Base-by-base conservation (phyloP, 2,797 vertebrate species). In the Cheirogaleus major region DNA sequence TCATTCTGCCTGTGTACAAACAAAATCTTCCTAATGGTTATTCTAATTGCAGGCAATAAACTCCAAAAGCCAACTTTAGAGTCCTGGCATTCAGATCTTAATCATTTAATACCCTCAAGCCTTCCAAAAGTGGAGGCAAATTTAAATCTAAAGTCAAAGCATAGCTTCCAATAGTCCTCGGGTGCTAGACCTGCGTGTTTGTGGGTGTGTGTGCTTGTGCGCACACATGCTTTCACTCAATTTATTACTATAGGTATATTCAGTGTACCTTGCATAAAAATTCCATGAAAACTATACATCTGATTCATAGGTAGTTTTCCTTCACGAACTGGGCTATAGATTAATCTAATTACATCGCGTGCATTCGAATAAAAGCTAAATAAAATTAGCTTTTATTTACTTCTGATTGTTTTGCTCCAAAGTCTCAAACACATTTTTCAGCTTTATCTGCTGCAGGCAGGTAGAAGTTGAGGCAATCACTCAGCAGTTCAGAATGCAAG, bases 321-420 rank as follows among this genome's bases (percentile, higher is more conserved):
- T 88, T 97, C 83, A 89, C 86, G 63, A 91, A 91, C 14, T 80
- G 67, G n/a, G 38, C 90, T 96, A 85, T 72, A 97, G 84, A 61
- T 94, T 97, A 92, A 97, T 98, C 78, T 97, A 98, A 98, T 97
- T 98, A 97, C 0, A 0, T 18, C 78, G 81, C 84, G 7, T 91
- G 84, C 67, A 97, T 96, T 97, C 38, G 79, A 83, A 95, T 94
- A 38, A 38, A 38, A 38, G 38, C 38, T 38, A 38, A 38, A 38
- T 38, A 38, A 38, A 38, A 96, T 96, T 92, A 85, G 90, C 82
- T 98, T 98, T 97, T 93, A 41, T 96, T 96, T 96, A 69, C 86
- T 98, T 91, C 97, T 98, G 79, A 95, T 98, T 97, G 73, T 96
- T 97, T 96, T 97, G 96, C 23, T 96, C 84, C 45, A 22, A 91